Base-by-base conservation (phyloP, 2,888 invertebrate species). In the Patella depressa region DNA sequence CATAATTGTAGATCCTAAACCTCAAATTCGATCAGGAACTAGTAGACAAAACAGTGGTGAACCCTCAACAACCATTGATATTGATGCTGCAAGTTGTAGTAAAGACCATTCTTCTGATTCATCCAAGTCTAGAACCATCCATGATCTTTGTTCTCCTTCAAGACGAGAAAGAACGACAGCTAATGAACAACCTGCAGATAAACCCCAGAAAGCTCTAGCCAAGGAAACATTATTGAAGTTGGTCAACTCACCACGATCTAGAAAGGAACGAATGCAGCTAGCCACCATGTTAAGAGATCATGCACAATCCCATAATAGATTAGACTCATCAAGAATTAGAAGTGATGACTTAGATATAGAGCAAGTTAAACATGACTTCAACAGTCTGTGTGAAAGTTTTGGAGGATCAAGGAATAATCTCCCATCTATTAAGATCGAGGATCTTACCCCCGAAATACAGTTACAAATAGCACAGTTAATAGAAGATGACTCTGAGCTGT, bases 171-270 rank as follows among this genome's bases (percentile, higher is more conserved):
- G 45, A 45, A 45, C 1, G 19, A 7, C 45, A 15, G 15, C 57
- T 15, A 24, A n/a, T 17, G 24, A 71, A 19, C 5, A 72, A 19
- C 17, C 53, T 55, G n/a, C 74, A 24, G 71, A 29, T 24, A 70
- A 70, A 24, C 72, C 14, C 55, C 75, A 72, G 54, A 53, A 71
- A 14, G 71, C 75, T 7, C 45, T 75, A n/a, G 78, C 76, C 19
- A 85, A 83, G 71, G 83, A 81, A n/a, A 79, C 72, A 34, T 79
- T 89, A 15, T 74, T 85, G 29, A 88, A 86, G 75, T 86, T 89
- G 84, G 86, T 89, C 14, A 89, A 89, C 75, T 84, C 87, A 17
- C 89, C 89, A 29, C 80, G 88, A 69, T 87, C 89, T 34, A 80
- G 86, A 9, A 87, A 86, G 76, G 86, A 89, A 77, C 79, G 85